A percentile compares a stretch with the other conserved stretches of the same genome.
Conservation (phyloP, 2,113 vertebrate genomes). For the Oreochromis niloticus region DNA sequence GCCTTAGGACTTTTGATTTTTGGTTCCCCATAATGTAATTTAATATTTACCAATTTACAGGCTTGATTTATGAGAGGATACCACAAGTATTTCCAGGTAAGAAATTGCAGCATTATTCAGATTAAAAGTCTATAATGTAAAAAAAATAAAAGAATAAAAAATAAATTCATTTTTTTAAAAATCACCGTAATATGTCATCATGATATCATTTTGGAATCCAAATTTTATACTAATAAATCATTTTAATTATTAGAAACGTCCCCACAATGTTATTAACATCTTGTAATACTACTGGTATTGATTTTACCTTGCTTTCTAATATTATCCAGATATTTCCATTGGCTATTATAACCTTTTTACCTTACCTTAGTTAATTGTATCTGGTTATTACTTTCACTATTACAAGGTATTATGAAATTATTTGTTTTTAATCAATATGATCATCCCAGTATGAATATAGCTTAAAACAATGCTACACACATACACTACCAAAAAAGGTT, state of each 20-base stretch:
- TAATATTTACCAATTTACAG: not conserved
- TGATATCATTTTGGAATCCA: not conserved
- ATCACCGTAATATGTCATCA: not conserved
- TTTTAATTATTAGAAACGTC: not conserved
- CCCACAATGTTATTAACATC: not conserved
- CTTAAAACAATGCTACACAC: not conserved
- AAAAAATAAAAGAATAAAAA: not conserved
- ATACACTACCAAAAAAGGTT: not conserved
- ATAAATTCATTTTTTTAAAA: fast-evolving
- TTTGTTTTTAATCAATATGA: not conserved
- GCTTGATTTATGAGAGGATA: not conserved
- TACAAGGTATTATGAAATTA: not conserved
- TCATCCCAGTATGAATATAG: not conserved
- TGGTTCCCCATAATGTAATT: not conserved
- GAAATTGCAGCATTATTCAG: not conserved
- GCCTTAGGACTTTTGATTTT: not conserved
- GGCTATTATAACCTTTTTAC: not conserved
- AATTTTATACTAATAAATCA: not conserved
- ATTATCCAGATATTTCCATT: not conserved
- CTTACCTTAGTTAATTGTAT: not conserved
- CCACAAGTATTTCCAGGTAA: not conserved
- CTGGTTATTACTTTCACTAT: not conserved
- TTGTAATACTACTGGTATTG: not conserved
- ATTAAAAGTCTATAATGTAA: not conserved
- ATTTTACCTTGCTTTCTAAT: not conserved